Evolutionary conservation across 53 echinoderm and acorn worm genomes (phyloP), one percentile per base, ranked within the genome.

Genomic region (Henricia sp.): DNA sequence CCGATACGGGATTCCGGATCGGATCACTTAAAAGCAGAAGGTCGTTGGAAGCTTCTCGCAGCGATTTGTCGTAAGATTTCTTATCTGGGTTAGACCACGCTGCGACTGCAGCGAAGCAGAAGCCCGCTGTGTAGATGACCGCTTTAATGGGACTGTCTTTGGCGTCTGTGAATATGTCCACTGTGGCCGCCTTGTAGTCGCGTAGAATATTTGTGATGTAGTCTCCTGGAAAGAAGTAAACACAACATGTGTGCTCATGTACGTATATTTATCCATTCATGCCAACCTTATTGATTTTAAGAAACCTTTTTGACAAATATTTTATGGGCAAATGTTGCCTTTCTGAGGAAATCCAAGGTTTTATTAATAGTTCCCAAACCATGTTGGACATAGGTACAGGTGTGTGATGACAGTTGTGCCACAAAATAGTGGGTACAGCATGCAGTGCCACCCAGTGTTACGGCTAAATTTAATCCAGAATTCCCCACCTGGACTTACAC

Each of bases 141-240:
- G 99, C 99, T 52, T 95, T 94, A 25, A 90, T 52, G 9, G 99
- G 99, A 16, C 94, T 86, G 19, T 88, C 94, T 37, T 86, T 88
- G 71, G 88, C 83, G 85, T 99, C 99, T n/a, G 59, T 89, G 84
- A 95, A 92, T 44, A 92, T 86, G 63, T 99, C 92, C 23, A 88
- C 36, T 29, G 94, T 90, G 55, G 94, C 92, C 23, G 71, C 74
- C 67, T 89, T 90, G 92, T 99, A 99, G 40, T 99, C 99, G 29
- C 64, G 72, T 1, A 71, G 58, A 63, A 99, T 53, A 57, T 78
- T 83, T 36, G 69, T 40, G 1, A 90, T 28, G 84, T 90, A 99
- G 5, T 85, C 80, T 37, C 92, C 99, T 96, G 87, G 3, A 58
- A 38, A 46, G 37, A 77, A 68, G 32, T 55, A 51, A 57, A 37